phyloP scores from a whole-genome alignment of 2,113 vertebrate species.

The Miniopterus natalensis region DNA sequence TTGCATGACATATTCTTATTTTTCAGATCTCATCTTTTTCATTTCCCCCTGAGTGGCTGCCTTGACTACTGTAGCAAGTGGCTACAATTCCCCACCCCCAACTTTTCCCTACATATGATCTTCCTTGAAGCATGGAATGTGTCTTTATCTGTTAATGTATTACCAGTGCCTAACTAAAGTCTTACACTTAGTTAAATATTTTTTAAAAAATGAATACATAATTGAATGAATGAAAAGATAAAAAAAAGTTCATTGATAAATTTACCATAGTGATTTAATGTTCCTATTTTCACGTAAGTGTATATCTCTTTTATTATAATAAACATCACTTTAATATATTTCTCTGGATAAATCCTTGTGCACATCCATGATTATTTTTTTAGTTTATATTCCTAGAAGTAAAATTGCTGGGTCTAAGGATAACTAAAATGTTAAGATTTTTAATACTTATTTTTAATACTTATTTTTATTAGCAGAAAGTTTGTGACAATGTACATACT shows the following conservation, averaged over 20 bases:
- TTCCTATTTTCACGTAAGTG: not conserved
- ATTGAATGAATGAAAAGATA: not conserved
- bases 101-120: not conserved
- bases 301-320: not conserved
- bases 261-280: not conserved
- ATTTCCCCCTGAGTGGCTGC: not conserved
- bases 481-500: not conserved
- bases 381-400: constrained; percentile 27
- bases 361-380: not conserved
- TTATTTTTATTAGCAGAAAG: not conserved
- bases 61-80: not conserved
- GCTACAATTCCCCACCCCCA: too few species aligned
- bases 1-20: not conserved
- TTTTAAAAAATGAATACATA: not conserved
- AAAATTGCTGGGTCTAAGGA: constrained; percentile 8
- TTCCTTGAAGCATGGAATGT: not conserved
- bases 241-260: constrained; percentile 32
- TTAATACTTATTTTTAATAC: not conserved
- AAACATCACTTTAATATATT: not conserved
- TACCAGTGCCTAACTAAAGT: not conserved
- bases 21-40: not conserved
- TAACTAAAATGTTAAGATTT: constrained; percentile 42
- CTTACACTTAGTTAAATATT: not conserved
- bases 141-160: constrained; percentile 2
- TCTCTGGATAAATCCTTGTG: not conserved